Conservation (phyloP, 2,797 vertebrate species). For the Amblyopsis hoosieri region DNA sequence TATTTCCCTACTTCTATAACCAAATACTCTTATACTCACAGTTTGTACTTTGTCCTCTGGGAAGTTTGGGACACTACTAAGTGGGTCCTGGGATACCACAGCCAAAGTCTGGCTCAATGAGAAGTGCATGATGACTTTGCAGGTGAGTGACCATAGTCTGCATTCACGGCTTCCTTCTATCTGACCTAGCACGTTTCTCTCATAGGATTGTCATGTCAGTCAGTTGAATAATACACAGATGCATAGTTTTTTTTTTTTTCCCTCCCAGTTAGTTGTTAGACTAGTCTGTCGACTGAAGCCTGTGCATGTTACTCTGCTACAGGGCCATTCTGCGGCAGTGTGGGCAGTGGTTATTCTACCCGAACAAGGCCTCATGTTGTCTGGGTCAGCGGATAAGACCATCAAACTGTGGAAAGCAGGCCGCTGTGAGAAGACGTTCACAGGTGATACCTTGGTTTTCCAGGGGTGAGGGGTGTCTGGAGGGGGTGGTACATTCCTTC, state of each 20-base stretch:
- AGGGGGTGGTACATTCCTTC: no score
- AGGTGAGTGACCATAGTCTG: conserved; percentile 75
- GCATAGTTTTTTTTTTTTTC: no score
- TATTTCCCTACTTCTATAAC: background rate
- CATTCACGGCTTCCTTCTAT: background rate
- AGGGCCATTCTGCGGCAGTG: conserved; percentile 95
- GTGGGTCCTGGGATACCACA: conserved; percentile 97
- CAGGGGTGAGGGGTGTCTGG: background rate
- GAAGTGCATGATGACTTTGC: conserved; percentile 98
- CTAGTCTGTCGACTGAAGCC: background rate
- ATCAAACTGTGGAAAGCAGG: conserved; percentile 97
- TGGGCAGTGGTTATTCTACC: conserved; percentile 95
- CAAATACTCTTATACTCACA: conserved; percentile 44
- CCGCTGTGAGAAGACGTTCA: conserved; percentile 89
- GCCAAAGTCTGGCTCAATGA: conserved; percentile 98
- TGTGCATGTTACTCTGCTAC: conserved; percentile 22
- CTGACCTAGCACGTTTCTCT: background rate
- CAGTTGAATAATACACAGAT: no score
- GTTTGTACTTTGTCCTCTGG: conserved; percentile 95
- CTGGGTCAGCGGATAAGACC: conserved; percentile 95
- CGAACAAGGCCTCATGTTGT: conserved; percentile 95
- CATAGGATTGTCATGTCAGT: no score
- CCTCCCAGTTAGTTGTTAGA: background rate
- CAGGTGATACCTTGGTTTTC: conserved; percentile 70
- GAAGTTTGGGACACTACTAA: conserved; percentile 95